Evolutionary conservation across 2,113 vertebrate species (phyloP).

Genomic region (Phainopepla nitens): DNA sequence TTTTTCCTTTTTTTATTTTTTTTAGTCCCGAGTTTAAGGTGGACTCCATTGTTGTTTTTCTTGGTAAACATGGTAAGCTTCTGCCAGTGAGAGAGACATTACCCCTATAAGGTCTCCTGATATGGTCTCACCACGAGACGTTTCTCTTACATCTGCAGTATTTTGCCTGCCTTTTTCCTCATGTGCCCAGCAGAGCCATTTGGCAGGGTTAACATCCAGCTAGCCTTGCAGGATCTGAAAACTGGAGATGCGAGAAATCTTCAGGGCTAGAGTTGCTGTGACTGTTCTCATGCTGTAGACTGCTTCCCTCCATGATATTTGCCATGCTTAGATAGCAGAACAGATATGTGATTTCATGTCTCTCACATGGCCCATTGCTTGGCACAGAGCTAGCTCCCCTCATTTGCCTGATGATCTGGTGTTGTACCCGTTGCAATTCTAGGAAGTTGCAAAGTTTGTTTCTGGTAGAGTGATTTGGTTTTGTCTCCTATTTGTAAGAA

Average conservation of each 20-base stretch:
- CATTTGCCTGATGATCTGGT: not conserved
- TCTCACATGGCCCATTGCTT: not conserved
- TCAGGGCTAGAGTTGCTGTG: not conserved
- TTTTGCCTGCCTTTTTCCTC: not conserved
- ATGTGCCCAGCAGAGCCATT: not conserved
- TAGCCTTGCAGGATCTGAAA: not conserved
- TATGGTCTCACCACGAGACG: not conserved
- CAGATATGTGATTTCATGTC: not conserved
- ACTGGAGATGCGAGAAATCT: not conserved
- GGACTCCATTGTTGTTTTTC: not conserved
- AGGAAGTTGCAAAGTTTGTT: not conserved
- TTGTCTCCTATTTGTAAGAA: not conserved
- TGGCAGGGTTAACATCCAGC: not conserved
- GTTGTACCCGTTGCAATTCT: fast-evolving
- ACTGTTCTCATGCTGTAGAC: not conserved
- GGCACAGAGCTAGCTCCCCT: not conserved
- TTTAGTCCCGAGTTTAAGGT: not conserved
- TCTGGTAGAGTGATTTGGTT: not conserved
- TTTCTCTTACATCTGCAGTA: not conserved
- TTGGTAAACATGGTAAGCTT: not conserved
- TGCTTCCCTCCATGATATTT: not conserved
- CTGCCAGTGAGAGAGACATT: not conserved
- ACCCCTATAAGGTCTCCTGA: not conserved
- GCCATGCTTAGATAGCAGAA: not conserved
- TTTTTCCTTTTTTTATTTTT: not conserved